Evolutionary conservation across 1,140 invertebrate genomes (phyloP).

Genomic region (Drosophila rhopaloa): DNA sequence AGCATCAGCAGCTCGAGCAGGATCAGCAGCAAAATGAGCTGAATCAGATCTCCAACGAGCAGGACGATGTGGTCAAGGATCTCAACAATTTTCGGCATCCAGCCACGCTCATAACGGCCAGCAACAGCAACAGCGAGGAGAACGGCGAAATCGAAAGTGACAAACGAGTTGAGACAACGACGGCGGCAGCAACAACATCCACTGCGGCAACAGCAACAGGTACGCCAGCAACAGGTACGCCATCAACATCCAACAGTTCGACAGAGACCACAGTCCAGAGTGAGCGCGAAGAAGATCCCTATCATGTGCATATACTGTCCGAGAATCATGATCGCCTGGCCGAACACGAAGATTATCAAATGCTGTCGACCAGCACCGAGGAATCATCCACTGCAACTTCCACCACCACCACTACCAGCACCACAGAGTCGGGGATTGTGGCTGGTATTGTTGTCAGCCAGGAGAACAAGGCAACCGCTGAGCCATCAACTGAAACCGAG

Average conservation of each 20-base stretch:
- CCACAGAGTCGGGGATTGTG: constrained; percentile 39
- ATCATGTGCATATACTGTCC: constrained; percentile 83
- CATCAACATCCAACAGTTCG: constrained; percentile 16
- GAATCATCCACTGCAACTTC: constrained; percentile 49
- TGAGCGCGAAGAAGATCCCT: constrained; percentile 78
- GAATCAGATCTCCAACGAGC: constrained; percentile 77
- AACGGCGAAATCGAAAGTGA: constrained; percentile 75
- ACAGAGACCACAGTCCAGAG: constrained; percentile 25
- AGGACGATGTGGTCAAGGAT: constrained; percentile 76
- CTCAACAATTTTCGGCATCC: constrained; percentile 82
- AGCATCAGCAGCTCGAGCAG: constrained; percentile 33
- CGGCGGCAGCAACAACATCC: constrained; percentile 24
- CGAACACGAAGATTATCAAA: constrained; percentile 84
- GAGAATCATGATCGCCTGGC: constrained; percentile 83
- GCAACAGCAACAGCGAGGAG: constrained; percentile 78
- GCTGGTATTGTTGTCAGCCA: constrained; percentile 69
- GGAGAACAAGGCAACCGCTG: constrained; percentile 71
- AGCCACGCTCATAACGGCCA: constrained; percentile 80
- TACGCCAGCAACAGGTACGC: constrained; percentile 25
- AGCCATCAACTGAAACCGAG: constrained; percentile 49
- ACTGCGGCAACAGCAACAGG: constrained; percentile 17
- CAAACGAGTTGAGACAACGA: constrained; percentile 41
- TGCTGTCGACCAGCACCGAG: constrained; percentile 77
- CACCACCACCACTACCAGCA: constrained; percentile 24
- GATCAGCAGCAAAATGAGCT: constrained; percentile 59